Evolutionary conservation across 2,888 invertebrate species (phyloP).

Genomic region (Dascillus cervinus): DNA sequence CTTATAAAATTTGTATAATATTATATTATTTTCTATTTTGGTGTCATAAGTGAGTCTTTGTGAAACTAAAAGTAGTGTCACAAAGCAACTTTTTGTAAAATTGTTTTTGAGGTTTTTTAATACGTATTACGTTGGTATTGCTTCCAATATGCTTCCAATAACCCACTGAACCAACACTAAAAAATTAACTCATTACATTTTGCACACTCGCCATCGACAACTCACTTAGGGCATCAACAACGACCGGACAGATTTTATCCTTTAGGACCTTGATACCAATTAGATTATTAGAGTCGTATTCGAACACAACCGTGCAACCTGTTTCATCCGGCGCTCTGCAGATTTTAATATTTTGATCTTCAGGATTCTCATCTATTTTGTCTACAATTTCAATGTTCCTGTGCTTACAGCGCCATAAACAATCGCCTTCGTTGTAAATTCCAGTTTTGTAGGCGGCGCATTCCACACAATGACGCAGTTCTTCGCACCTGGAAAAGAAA

Average conservation of each 20-base stretch:
- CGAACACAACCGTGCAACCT: constrained; percentile 43
- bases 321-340: constrained; percentile 41
- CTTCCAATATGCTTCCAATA: too few relatives aligned
- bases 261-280: constrained; percentile 42
- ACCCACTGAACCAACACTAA: too few relatives aligned
- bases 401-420: constrained; percentile 28
- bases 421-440: constrained; percentile 27
- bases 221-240: constrained; percentile 43
- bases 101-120: too few relatives aligned
- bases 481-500: constrained; percentile 47
- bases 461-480: constrained; percentile 62
- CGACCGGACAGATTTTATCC: constrained; percentile 39
- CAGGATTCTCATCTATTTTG: constrained; percentile 29
- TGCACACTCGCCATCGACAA: too few relatives aligned
- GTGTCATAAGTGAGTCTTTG: too few relatives aligned
- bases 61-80: too few relatives aligned
- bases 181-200: too few relatives aligned
- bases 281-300: constrained; percentile 34
- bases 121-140: too few relatives aligned
- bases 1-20: too few relatives aligned
- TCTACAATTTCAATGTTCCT: constrained; percentile 35
- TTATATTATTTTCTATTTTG: too few relatives aligned
- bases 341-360: constrained; percentile 31
- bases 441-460: constrained; percentile 51
- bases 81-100: too few relatives aligned